A percentile compares a stretch with the other conserved stretches of the same genome.
These are phyloP conservation scores for Ennomos quercinarius DNA, from an alignment of 2,888 invertebrate genomes.

Conservation along the genomic window DNA sequence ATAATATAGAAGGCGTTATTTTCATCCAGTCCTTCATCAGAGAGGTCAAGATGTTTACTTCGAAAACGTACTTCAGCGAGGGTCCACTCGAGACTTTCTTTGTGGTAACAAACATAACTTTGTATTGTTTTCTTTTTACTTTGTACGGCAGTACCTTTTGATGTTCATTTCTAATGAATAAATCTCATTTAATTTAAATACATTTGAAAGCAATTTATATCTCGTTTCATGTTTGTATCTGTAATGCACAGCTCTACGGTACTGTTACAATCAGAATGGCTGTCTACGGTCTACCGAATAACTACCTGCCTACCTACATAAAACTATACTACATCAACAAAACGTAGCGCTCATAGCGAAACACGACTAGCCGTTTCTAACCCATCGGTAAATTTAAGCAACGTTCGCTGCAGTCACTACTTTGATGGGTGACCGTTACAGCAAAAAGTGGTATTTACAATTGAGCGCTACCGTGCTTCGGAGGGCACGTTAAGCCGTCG, in stretches of 20 bases:
- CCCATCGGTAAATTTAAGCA: too few species aligned
- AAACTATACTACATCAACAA: too few species aligned
- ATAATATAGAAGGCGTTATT: slow-evolving; percentile 2
- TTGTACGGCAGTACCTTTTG: slow-evolving; percentile 20
- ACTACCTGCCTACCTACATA: too few species aligned
- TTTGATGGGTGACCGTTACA: too few species aligned
- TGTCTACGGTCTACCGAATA: too few species aligned
- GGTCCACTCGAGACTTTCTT: slow-evolving; percentile 15
- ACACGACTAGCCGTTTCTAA: too few species aligned
- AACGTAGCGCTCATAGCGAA: too few species aligned
- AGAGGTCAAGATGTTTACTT: slow-evolving; percentile 19
- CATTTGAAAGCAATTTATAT: neutral
- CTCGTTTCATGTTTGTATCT: neutral
- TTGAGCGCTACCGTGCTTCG: too few species aligned
- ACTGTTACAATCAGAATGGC: neutral
- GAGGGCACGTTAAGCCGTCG: too few species aligned
- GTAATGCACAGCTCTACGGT: neutral
- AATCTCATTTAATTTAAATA: slow-evolving; percentile 12
- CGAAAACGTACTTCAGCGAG: slow-evolving; percentile 19
- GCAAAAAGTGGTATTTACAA: too few species aligned
- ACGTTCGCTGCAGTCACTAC: too few species aligned
- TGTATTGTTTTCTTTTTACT: slow-evolving; percentile 27
- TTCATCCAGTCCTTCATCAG: slow-evolving; percentile 9
- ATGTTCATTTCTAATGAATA: slow-evolving; percentile 28
- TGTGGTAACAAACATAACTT: slow-evolving; percentile 21